Base-by-base conservation (phyloP, 2,888 invertebrate genomes). In the Azorinus chamasolen region DNA sequence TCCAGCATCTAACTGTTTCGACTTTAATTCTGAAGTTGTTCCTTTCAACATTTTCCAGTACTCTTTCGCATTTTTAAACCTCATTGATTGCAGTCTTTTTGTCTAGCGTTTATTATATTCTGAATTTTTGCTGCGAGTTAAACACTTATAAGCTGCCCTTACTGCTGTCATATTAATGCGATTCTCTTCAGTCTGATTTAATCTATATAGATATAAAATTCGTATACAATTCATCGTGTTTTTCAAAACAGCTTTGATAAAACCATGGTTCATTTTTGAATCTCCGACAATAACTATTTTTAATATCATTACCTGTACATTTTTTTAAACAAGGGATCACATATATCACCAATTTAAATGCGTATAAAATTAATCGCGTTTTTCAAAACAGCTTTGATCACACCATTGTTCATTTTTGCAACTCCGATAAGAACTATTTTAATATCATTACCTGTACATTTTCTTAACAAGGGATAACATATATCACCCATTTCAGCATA, bases 41-140 rank as follows among this genome's bases (percentile, higher is more conserved):
- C 45, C 45, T 3, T 20, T 45, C 20, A 45, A 45, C n/a, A 45
- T n/a, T 45, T 45, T 45, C 45, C 41, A 63, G 53, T 63, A 63
- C 14, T 37, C 22, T 53, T 43, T 61, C 6, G 50, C 61, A 61
- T 61, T 61, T 37, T 25, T 48, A 32, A 25, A 48, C 0, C 50
- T 25, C 1, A 18, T 6, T 5, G 32, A 14, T 41, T 45, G 1
- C 22, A 63, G 51, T 25, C 24, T 53, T 3, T 39, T 37, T 1
- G 53, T 50, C 14, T 37, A 6, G 39, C 14, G 1, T 53, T 41
- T 37, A n/a, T n/a, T 24, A 39, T 43, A n/a, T 39, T n/a, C 18
- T 32, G 14, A 37, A 32, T 51, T 48, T 2, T 5, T 37, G 14
- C 20, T 18, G 8, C 53, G 8, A 3, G 51, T 12, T 14, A n/a